A percentile compares a stretch with the other conserved stretches of the same genome.
Conservation (phyloP, 2,797 vertebrate genomes). For the Bradypodion ventrale region DNA sequence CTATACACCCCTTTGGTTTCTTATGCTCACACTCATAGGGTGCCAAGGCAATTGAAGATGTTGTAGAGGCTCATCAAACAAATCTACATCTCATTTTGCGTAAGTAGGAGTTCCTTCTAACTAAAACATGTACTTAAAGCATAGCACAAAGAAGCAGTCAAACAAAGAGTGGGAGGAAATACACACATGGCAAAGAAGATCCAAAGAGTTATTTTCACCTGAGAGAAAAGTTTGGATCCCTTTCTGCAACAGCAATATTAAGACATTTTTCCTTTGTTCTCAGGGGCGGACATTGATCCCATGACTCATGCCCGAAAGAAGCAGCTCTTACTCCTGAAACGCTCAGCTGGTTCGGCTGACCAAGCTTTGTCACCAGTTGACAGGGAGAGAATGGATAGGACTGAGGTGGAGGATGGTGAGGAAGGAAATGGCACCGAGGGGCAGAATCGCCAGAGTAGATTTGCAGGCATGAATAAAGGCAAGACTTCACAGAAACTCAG, state of each 20-base stretch:
- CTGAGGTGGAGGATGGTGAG: slow-evolving; percentile 54
- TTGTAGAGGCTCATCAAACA: no score
- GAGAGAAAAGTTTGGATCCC: no score
- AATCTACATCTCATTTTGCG: no score
- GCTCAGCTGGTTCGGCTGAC: slow-evolving; percentile 70
- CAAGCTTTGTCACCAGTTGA: slow-evolving; percentile 64
- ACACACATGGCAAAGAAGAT: no score
- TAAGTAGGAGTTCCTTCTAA: no score
- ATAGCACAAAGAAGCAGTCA: no score
- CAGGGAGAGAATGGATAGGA: slow-evolving; percentile 74
- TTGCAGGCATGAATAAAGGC: slow-evolving; percentile 51
- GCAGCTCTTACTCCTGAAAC: slow-evolving; percentile 75
- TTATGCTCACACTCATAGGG: no score
- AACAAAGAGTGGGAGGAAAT: no score
- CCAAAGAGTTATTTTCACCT: no score
- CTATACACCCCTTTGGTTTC: no score
- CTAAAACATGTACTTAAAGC: no score
- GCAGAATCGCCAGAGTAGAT: slow-evolving; percentile 50
- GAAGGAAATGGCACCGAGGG: slow-evolving; percentile 62
- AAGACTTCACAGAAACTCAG: slow-evolving; percentile 65
- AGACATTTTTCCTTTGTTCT: slow-evolving; percentile 53
- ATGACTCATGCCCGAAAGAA: slow-evolving; percentile 82
- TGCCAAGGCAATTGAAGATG: no score
- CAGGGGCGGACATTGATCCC: slow-evolving; percentile 73
- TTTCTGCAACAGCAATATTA: slow-evolving; percentile 46